Evolutionary conservation across 2,888 invertebrate species (phyloP), one percentile per base, ranked within the genome.

Genomic region (Metellina segmentata): DNA sequence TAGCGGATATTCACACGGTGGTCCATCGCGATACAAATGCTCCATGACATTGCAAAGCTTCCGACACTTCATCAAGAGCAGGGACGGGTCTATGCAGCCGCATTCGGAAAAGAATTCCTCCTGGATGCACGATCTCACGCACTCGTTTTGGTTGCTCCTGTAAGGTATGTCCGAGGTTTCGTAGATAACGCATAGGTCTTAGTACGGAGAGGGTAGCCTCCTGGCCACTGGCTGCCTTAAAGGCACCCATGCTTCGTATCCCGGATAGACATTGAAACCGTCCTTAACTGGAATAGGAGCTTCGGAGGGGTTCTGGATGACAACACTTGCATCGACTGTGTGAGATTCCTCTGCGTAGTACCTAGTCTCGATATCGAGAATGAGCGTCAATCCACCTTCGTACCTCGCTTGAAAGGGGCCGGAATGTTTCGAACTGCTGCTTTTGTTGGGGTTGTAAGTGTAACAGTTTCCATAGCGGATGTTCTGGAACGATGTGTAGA

Each of bases 271-370:
- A 69, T 85, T 74, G 5, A 85, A 48, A 13, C 91, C 91, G 13
- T n/a, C 19, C 11, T 85, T 69, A 9, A 79, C 88, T 19, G 88
- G 91, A 19, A 78, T 79, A 6, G 88, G 88, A 0, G 9, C 69
- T 11, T 93, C 93, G 16, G 87, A 82, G 11, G 91, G 86, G 75
- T 91, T 70, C 77, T 93, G 93, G 16, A 93, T 88, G 77, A 93
- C 85, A 11, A 93, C 90, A 13, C 93, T 69, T 16, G 92, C 91
- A 6, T 93, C 93, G 13, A 93, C 78, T 19, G 90, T 88, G 49
- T 81, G 71, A 13, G 93, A 89, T 0, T 91, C 71, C 6, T 77
- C 51, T 5, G 91, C 6, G 69, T 93, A 93, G 49, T 89, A 82
- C 7, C 78, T 51, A 0, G 79, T 72, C 20, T 91, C 81, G 8